These are phyloP conservation scores for Corythornis leucogaster DNA, from an alignment of 2,797 vertebrate genomes.

Conservation along the genomic window DNA sequence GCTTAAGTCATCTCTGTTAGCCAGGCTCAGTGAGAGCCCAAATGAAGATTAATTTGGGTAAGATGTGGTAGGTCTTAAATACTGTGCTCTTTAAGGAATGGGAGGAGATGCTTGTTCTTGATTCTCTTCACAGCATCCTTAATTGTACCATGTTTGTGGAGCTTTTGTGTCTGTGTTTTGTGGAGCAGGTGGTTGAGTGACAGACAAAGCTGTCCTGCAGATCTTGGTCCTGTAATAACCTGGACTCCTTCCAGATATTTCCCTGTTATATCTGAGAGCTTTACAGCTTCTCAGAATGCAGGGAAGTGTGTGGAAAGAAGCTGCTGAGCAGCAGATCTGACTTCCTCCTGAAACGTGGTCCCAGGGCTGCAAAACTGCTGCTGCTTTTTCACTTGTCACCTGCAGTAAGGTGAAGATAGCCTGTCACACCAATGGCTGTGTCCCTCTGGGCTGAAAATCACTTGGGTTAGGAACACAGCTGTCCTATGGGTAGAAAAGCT, in stretches of 20 bases:
- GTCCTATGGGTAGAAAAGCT: conserved; percentile 53
- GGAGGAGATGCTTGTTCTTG: not conserved
- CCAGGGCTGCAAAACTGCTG: not conserved
- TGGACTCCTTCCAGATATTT: not conserved
- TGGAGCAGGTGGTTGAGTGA: not conserved
- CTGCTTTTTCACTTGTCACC: not conserved
- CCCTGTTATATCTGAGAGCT: not conserved
- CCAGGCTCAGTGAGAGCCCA: not conserved
- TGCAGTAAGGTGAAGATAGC: not conserved
- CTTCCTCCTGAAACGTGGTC: not conserved
- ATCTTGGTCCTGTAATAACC: not conserved
- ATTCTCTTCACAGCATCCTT: not conserved
- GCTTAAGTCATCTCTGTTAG: not conserved
- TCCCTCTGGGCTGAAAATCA: not conserved
- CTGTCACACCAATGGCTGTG: not conserved
- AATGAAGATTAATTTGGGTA: not conserved
- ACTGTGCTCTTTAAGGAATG: not conserved
- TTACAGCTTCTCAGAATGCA: not conserved
- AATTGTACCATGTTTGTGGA: not conserved
- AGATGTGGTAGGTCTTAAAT: not conserved
- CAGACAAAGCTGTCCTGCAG: not conserved
- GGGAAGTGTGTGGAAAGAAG: not conserved
- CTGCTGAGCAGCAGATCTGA: not conserved
- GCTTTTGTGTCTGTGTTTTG: not conserved
- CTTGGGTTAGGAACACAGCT: conserved; percentile 10